Conservation (phyloP, 2,113 vertebrate species). For the Myotis yumanensis region DNA sequence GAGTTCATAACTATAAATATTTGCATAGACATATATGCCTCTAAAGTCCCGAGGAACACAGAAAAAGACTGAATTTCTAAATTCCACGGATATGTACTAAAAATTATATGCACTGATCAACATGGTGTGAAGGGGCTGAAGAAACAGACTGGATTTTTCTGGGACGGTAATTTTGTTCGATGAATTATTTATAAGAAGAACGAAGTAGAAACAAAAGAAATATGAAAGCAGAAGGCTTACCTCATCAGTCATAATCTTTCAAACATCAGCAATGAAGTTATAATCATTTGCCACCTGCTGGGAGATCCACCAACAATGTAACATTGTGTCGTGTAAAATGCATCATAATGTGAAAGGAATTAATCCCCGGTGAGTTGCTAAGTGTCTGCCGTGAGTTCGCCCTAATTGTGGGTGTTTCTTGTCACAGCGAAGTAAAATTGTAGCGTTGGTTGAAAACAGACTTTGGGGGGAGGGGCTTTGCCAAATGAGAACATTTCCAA, state of each 20-base stretch:
- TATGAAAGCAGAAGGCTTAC: slow-evolving; percentile 86
- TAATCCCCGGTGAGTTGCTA: slow-evolving; percentile 69
- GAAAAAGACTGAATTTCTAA: slow-evolving; percentile 46
- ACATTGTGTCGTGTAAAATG: slow-evolving; percentile 67
- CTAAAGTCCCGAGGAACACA: neutral
- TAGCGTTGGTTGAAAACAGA: neutral
- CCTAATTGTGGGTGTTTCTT: neutral
- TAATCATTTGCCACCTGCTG: slow-evolving; percentile 91
- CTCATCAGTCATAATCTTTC: slow-evolving; percentile 92
- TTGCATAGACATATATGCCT: neutral
- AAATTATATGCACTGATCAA: slow-evolving; percentile 80
- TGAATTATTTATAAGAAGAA: slow-evolving; percentile 94
- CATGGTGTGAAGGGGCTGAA: slow-evolving; percentile 84
- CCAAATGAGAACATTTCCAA: neutral
- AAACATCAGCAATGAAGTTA: slow-evolving; percentile 88
- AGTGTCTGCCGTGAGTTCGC: slow-evolving; percentile 24
- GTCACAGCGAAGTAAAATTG: neutral
- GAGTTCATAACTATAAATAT: slow-evolving; percentile 9
- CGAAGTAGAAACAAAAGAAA: slow-evolving; percentile 84
- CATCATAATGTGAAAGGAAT: slow-evolving; percentile 85
- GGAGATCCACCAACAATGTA: slow-evolving; percentile 76
- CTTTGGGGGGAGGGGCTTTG: neutral
- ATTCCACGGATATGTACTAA: slow-evolving; percentile 68
- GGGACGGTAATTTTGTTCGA: slow-evolving; percentile 88
- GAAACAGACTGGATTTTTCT: slow-evolving; percentile 93